Conservation (phyloP, 2,888 invertebrate species). For the Rotaria socialis region DNA sequence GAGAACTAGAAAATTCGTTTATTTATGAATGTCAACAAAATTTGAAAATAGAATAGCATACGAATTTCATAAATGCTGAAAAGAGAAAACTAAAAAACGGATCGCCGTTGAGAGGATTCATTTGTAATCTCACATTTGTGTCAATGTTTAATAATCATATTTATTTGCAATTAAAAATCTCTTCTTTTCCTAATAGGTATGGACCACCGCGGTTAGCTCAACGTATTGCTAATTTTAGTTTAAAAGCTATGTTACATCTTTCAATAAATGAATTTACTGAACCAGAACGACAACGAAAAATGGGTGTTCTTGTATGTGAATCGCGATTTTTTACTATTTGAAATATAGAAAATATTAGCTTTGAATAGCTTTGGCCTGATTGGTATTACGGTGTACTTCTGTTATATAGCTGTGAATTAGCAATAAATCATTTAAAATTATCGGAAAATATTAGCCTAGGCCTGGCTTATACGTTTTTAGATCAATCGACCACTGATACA, state of each 20-base stretch:
- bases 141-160: background rate
- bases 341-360: background rate
- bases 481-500: background rate
- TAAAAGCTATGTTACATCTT: constrained; percentile 40
- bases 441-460: constrained; percentile 32
- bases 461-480: constrained; percentile 3
- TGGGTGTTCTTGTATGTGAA: background rate
- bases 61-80: too few species aligned
- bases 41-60: too few species aligned
- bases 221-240: constrained; percentile 15
- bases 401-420: constrained; percentile 37
- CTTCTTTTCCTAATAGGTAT: background rate
- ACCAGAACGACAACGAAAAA: constrained; percentile 38
- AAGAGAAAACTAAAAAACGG: too few species aligned
- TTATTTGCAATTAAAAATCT: background rate
- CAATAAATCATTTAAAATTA: constrained; percentile 41
- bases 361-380: constrained; percentile 41
- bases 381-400: constrained; percentile 46
- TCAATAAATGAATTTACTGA: constrained; percentile 42
- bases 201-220: background rate
- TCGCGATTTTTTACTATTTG: background rate
- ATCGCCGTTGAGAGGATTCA: too few species aligned
- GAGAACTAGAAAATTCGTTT: too few species aligned
- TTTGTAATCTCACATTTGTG: too few species aligned
- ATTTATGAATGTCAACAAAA: too few species aligned